Percentiles rank a stretch among this genome's conserved stretches.
Evolutionary conservation across 2,797 vertebrate genomes (phyloP).

Genomic region (Anolis apletophallus): DNA sequence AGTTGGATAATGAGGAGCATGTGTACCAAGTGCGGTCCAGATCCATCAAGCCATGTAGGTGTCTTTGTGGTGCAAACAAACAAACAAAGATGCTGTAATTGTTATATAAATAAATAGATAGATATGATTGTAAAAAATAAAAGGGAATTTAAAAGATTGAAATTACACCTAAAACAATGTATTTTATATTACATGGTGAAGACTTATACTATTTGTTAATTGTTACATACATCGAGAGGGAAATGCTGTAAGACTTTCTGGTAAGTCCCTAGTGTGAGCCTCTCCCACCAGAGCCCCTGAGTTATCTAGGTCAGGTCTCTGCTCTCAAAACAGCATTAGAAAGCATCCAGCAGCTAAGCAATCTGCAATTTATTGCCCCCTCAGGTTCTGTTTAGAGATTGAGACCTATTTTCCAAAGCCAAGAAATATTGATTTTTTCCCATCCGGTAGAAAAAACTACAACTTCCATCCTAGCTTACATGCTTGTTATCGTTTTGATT

Average conservation of each 20-base stretch:
- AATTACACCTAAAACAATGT: background rate
- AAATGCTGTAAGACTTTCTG: background rate
- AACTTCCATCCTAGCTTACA: background rate
- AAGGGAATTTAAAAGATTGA: background rate
- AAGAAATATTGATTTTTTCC: constrained; percentile 27
- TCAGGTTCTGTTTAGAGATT: background rate
- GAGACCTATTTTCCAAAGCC: background rate
- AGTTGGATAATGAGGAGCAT: too few relatives aligned
- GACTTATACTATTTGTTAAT: background rate
- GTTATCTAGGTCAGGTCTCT: background rate
- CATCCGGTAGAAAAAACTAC: background rate
- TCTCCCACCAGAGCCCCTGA: background rate
- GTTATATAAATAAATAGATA: too few relatives aligned
- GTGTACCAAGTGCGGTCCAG: too few relatives aligned
- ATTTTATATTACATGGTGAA: background rate
- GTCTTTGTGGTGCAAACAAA: too few relatives aligned
- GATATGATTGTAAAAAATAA: background rate
- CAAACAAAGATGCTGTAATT: too few relatives aligned
- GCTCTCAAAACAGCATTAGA: background rate
- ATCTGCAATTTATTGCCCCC: background rate
- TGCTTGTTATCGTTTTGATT: background rate
- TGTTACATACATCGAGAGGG: background rate
- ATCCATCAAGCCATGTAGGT: too few relatives aligned
- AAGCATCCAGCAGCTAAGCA: background rate
- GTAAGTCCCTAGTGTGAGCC: background rate